phyloP scores from a whole-genome alignment of 1,140 invertebrate genomes.

The Pygmarrhopalites habei region DNA sequence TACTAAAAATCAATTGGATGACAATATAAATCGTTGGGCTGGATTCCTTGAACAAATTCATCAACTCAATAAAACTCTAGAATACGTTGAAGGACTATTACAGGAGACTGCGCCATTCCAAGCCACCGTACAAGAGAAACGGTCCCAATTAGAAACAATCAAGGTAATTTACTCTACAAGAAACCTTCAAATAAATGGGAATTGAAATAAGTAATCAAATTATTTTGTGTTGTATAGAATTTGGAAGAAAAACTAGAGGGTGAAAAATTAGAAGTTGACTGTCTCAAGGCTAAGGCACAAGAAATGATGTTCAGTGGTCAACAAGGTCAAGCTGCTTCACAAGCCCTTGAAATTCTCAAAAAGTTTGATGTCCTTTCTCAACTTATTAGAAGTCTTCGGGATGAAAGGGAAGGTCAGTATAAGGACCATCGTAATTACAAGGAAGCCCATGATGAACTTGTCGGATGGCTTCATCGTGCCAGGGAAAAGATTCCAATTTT shows the following conservation, averaged over 20 bases:
- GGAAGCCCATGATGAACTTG: conserved; percentile 79
- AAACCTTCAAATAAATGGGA: too few species aligned
- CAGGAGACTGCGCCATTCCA: conserved; percentile 67
- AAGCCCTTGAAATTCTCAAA: conserved; percentile 75
- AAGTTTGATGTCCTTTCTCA: conserved; percentile 67
- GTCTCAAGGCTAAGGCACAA: conserved; percentile 72
- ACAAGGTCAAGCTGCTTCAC: conserved; percentile 66
- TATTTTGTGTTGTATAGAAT: too few species aligned
- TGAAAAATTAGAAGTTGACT: conserved; percentile 87
- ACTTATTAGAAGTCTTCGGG: conserved; percentile 62
- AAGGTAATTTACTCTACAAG: conserved; percentile 49
- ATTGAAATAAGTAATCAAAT: too few species aligned
- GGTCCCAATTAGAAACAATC: conserved; percentile 72
- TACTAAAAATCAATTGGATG: conserved; percentile 70
- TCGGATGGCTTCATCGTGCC: conserved; percentile 72
- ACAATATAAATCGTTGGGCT: conserved; percentile 81
- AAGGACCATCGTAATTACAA: conserved; percentile 80
- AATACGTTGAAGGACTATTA: conserved; percentile 63
- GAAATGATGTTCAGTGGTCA: conserved; percentile 79
- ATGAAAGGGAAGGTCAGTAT: conserved; percentile 74
- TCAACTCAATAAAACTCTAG: conserved; percentile 71
- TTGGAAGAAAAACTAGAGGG: conserved; percentile 81
- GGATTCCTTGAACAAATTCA: conserved; percentile 81
- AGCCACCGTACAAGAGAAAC: conserved; percentile 73
- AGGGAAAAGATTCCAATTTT: conserved; percentile 80